Base-by-base conservation (phyloP, 2,113 vertebrate genomes). In the Meleagris gallopavo region DNA sequence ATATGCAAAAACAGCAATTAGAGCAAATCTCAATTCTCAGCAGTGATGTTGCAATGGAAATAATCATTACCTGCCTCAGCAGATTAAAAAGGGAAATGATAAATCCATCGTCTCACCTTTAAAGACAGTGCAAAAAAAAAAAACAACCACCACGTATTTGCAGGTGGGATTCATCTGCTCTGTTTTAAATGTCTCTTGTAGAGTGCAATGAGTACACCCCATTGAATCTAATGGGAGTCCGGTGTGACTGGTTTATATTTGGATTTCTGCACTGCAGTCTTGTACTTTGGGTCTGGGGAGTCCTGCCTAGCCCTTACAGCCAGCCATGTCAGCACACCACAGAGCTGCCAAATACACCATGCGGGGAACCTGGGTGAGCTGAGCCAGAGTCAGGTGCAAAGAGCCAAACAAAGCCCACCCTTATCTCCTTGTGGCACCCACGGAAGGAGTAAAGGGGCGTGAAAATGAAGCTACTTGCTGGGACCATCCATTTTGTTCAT, bases 1-100 rank as follows among this genome's bases (percentile, higher is more conserved):
- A 92, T 88, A 67, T 93, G 76, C 70, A 75, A 66, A 72, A 85
- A 11, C 38, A 83, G 57, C 71, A 94, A 93, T 95, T 90, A 78
- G 61, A 90, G 55, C 34, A 78, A 77, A 81, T 67, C 58, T 40
- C 73, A 86, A 7, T 71, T 86, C 83, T 71, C 88, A 52, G 32
- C 13, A 40, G 29, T 38, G 76, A 81, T 34, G 22, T 11, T 50
- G 38, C 15, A 83, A 27, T 57, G 78, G 50, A 88, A 86, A 43
- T 52, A 85, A 52, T 52, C 86, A 83, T 93, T 55, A 81, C 29
- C 13, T 29, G 41, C 32, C 83, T 88, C 80, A 93, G 83, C 80
- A 88, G 52, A 83, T 83, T 86, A 52, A 43, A 77, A 64, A 64
- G n/a, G 27, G n/a, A 66, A 72, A 36, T 32, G 54, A 8, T 18